Base-by-base conservation (phyloP, 1,140 invertebrate genomes). In the Akabosia matsudoensis region DNA sequence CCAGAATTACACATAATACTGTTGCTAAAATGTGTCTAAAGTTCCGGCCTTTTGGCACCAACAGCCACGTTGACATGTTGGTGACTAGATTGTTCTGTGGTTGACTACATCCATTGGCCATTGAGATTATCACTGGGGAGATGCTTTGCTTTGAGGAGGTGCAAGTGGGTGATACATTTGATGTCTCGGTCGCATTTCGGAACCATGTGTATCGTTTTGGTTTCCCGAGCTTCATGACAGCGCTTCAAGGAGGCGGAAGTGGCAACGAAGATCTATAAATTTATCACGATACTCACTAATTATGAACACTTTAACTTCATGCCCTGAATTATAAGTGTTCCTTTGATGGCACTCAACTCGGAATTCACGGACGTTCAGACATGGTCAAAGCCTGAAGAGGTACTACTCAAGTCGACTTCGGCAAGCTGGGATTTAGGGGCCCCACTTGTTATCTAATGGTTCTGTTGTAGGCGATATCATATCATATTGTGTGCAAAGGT, bases 21-120 rank as follows among this genome's bases (percentile, higher is more conserved):
- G 61, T 67, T 7, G 61, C 61, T 31, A 67, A 67, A 10, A 67
- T 67, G 61, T 67, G 61, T 67, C 61, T 67, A 31, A 67, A 67
- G 28, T 67, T 67, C 31, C 61, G 28, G 13, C 61, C 61, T 67
- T 30, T 67, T 67, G 61, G 61, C 61, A 67, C 61, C 61, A 67
- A 30, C 61, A 67, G 61, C 61, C 61, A 67, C 3, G 61, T 30
- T 30, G 61, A 67, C 61, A 67, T 30, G 61, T 30, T 31, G 30
- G 61, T 67, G 61, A 67, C 61, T 67, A 67, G 61, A 67, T 67
- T 28, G 31, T 30, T 67, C 61, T 30, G 24, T 24, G 28, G 61
- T 4, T 61, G 54, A 30, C 28, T 67, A 30, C 24, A 30, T 28
- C 26, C 10, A 67, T 67, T 67, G 13, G 61, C 61, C 61, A 67